phyloP scores from a whole-genome alignment of 2,797 vertebrate species.

The Galago senegalensis region DNA sequence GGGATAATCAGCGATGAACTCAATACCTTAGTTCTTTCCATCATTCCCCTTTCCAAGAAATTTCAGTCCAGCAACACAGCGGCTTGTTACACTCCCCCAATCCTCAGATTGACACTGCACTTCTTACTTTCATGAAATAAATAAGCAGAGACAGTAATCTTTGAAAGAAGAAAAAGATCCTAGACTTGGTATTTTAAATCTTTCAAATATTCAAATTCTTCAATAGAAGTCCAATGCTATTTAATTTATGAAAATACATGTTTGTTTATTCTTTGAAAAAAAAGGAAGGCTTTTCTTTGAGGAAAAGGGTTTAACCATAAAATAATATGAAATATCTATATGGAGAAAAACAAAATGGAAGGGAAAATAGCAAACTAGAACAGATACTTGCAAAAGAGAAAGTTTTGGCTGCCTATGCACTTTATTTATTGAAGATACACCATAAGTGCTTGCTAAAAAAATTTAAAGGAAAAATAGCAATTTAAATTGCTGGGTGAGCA shows the following conservation, averaged over 20 bases:
- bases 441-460: background rate
- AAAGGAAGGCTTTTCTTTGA: background rate
- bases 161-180: background rate
- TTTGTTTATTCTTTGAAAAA: background rate
- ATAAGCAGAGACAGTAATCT: background rate
- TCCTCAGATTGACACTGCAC: background rate
- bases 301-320: background rate
- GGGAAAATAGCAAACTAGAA: background rate
- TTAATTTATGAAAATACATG: background rate
- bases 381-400: constrained; percentile 25
- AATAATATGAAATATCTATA: constrained; percentile 11
- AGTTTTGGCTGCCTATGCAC: background rate
- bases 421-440: background rate
- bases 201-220: constrained; percentile 6
- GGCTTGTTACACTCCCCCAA: background rate
- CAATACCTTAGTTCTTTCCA: background rate
- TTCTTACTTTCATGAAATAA: background rate
- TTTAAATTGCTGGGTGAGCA: background rate
- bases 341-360: background rate
- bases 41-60: background rate
- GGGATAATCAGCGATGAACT: background rate
- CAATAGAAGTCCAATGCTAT: too few species aligned
- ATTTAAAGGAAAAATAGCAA: background rate
- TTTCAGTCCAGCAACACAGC: background rate
- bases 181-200: background rate